A percentile compares a stretch with the other conserved stretches of the same genome.
phyloP scores from a whole-genome alignment of 2,113 vertebrate genomes.

The Clarias magur region DNA sequence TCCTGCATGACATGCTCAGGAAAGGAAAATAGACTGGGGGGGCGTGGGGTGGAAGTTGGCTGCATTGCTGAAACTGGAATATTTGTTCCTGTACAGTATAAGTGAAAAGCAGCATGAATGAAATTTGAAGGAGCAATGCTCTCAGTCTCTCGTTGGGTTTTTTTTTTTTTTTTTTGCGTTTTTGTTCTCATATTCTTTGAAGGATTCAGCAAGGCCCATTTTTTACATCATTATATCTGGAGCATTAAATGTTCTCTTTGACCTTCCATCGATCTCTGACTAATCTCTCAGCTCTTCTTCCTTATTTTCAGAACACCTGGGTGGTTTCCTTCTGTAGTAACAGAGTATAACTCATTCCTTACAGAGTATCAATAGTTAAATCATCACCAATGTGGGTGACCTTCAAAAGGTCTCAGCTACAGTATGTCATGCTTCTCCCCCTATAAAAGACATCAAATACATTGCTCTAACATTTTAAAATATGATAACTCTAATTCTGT shows the following conservation, averaged over 20 bases:
- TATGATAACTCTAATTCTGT: background rate
- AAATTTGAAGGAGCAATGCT: background rate
- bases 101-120: slow-evolving; percentile 8
- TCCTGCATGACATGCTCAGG: slow-evolving; percentile 14
- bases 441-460: background rate
- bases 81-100: background rate
- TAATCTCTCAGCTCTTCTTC: background rate
- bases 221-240: slow-evolving; percentile 1
- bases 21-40: slow-evolving; percentile 7
- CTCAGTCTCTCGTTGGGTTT: background rate
- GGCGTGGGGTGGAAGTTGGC: background rate
- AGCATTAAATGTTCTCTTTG: background rate
- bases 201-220: background rate
- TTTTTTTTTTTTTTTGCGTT: no score
- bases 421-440: background rate
- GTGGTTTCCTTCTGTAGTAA: background rate
- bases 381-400: background rate
- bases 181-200: background rate
- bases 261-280: background rate
- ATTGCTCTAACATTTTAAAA: background rate
- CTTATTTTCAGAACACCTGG: background rate
- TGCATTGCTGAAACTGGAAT: slow-evolving; percentile 7
- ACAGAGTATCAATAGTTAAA: no score
- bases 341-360: background rate
- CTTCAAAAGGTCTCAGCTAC: background rate